These are phyloP conservation scores for Coptodon rendalli DNA, from an alignment of 2,113 vertebrate genomes.

Conservation along the genomic window DNA sequence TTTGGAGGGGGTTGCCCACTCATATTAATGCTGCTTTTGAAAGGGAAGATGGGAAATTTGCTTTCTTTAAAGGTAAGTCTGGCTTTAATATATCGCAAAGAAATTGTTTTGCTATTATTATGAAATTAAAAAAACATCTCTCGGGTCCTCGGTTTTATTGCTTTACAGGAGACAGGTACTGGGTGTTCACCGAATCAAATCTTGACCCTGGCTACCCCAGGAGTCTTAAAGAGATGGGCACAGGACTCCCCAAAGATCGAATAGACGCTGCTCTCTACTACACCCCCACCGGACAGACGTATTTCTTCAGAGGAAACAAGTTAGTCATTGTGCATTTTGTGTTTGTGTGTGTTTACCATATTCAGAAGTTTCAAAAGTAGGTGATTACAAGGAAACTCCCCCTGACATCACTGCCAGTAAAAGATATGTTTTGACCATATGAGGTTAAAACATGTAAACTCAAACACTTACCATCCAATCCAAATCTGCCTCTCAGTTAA, in stretches of 20 bases:
- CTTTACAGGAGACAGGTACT: constrained; percentile 79
- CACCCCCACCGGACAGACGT: constrained; percentile 85
- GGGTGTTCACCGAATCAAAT: constrained; percentile 84
- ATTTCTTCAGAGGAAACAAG: constrained; percentile 86
- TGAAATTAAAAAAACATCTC: neutral
- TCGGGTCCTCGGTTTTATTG: neutral
- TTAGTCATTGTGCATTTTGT: constrained; percentile 54
- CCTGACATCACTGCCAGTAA: neutral
- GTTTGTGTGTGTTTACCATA: neutral
- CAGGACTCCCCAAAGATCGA: constrained; percentile 79
- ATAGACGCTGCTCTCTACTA: constrained; percentile 85
- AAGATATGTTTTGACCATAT: constrained; percentile 1
- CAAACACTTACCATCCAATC: neutral
- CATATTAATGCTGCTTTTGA: constrained; percentile 83
- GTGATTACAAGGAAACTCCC: neutral
- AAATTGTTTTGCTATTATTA: neutral
- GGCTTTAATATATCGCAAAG: neutral
- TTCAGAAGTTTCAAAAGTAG: neutral
- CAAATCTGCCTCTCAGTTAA: neutral
- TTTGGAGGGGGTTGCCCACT: constrained; percentile 83
- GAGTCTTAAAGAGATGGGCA: constrained; percentile 78
- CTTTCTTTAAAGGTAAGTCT: constrained; percentile 85
- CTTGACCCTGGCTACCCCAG: constrained; percentile 81
- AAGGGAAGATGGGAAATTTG: constrained; percentile 87
- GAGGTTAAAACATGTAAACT: neutral